Evolutionary conservation across 2,113 vertebrate genomes (phyloP).

Genomic region (Podarcis muralis): DNA sequence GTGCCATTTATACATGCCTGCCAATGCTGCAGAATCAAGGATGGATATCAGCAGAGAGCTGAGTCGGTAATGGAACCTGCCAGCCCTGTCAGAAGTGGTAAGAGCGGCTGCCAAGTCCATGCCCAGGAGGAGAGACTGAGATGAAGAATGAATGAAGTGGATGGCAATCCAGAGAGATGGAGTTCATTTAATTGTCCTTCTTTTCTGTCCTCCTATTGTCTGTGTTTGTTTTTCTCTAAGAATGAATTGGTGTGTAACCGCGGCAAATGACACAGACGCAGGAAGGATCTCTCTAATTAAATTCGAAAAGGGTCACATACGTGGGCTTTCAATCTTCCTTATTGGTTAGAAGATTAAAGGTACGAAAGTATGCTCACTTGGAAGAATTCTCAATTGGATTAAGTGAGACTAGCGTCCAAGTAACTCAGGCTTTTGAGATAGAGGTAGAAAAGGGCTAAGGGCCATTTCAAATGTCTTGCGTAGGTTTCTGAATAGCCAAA

Average conservation of each 20-base stretch:
- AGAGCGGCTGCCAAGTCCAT: slow-evolving; percentile 16
- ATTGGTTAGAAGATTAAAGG: background rate
- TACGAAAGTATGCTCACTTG: background rate
- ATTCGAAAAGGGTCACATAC: background rate
- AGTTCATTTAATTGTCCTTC: slow-evolving; percentile 21
- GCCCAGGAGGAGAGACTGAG: background rate
- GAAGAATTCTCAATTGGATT: background rate
- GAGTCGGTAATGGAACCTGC: slow-evolving; percentile 30
- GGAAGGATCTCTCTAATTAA: slow-evolving; percentile 1
- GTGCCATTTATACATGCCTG: background rate
- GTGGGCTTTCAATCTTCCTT: slow-evolving; percentile 3
- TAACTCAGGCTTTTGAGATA: background rate
- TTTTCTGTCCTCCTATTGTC: slow-evolving; percentile 10
- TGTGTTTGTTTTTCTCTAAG: background rate
- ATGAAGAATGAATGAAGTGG: slow-evolving; percentile 26
- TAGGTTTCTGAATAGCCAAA: background rate
- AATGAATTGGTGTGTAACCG: background rate
- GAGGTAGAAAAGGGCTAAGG: background rate
- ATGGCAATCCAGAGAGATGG: background rate
- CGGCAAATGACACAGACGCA: background rate
- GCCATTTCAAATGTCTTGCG: background rate
- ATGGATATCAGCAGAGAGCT: slow-evolving; percentile 8
- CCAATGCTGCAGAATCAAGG: slow-evolving; percentile 13
- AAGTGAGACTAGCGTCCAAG: background rate
- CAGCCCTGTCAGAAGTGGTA: slow-evolving; percentile 25